A percentile compares a stretch with the other conserved stretches of the same genome.
Evolutionary conservation across 2,797 vertebrate genomes (phyloP).

Genomic region (Kryptolebias ocellatus): DNA sequence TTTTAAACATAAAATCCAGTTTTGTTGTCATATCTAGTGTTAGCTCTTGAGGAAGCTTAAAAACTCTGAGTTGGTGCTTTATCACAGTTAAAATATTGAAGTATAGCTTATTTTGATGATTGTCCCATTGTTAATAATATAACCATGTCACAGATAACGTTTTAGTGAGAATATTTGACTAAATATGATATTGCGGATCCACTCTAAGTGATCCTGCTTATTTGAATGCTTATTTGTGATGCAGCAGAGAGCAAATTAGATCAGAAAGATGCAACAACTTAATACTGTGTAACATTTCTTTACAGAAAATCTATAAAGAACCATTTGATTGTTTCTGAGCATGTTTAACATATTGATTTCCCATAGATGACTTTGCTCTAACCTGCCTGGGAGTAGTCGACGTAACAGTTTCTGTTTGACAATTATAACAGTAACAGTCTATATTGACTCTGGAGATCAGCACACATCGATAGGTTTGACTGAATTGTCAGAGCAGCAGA

Average conservation of each 20-base stretch:
- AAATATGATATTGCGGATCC: constrained; percentile 14
- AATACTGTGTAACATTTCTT: constrained; percentile 12
- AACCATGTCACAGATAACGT: not conserved
- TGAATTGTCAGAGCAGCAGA: constrained; percentile 27
- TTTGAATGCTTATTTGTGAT: constrained; percentile 1
- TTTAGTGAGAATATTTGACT: constrained; percentile 11
- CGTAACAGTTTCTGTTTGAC: not conserved
- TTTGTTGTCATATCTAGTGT: too few species aligned
- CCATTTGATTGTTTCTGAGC: constrained; percentile 5
- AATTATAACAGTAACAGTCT: not conserved
- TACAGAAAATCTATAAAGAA: constrained; percentile 4
- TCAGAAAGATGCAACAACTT: constrained; percentile 17
- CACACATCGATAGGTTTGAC: constrained; percentile 18
- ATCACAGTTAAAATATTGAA: too few species aligned
- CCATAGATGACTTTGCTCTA: not conserved
- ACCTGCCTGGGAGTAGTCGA: constrained; percentile 7
- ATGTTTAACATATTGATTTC: constrained; percentile 17
- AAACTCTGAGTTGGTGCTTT: too few species aligned
- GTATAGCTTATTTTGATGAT: not conserved
- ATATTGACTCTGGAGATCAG: not conserved
- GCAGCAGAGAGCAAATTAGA: not conserved
- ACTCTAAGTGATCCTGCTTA: constrained; percentile 6
- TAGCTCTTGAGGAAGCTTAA: too few species aligned
- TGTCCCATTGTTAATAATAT: not conserved
- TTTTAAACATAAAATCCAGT: too few species aligned